These are phyloP conservation scores for Xiphorhynchus elegans DNA, from an alignment of 2,113 vertebrate species.

Conservation along the genomic window DNA sequence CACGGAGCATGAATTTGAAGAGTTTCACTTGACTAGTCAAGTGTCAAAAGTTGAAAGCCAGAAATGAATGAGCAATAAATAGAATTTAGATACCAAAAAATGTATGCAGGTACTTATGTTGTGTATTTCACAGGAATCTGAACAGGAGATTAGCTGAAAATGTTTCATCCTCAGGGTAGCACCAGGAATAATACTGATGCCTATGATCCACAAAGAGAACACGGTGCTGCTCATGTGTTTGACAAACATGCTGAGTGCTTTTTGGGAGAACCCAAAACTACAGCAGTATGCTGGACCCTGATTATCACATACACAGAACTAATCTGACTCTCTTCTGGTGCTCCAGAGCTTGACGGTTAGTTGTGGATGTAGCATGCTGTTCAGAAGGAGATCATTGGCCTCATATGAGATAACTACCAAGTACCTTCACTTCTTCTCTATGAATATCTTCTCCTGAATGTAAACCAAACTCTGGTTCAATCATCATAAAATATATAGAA, in stretches of 20 bases:
- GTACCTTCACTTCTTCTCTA: background rate
- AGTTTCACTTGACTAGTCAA: background rate
- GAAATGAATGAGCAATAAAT: background rate
- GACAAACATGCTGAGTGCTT: background rate
- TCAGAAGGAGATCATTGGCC: background rate
- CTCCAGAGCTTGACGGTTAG: background rate
- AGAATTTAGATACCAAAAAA: background rate
- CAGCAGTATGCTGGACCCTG: background rate
- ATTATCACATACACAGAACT: background rate
- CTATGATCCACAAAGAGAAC: background rate
- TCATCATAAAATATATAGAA: background rate
- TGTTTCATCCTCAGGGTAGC: background rate
- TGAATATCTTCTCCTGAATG: background rate
- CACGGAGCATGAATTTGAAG: background rate
- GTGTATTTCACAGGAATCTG: background rate
- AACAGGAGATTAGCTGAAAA: background rate
- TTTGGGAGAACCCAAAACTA: background rate
- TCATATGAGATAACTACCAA: background rate
- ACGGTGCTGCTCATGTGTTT: background rate
- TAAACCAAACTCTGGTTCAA: background rate
- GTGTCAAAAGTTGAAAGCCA: background rate
- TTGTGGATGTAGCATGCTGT: background rate
- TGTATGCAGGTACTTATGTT: background rate
- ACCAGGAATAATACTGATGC: background rate
- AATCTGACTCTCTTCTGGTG: background rate